Evolutionary conservation across 2,797 vertebrate genomes (phyloP), one percentile per base, ranked within the genome.

Genomic region (Stomatorhinus walkeri): DNA sequence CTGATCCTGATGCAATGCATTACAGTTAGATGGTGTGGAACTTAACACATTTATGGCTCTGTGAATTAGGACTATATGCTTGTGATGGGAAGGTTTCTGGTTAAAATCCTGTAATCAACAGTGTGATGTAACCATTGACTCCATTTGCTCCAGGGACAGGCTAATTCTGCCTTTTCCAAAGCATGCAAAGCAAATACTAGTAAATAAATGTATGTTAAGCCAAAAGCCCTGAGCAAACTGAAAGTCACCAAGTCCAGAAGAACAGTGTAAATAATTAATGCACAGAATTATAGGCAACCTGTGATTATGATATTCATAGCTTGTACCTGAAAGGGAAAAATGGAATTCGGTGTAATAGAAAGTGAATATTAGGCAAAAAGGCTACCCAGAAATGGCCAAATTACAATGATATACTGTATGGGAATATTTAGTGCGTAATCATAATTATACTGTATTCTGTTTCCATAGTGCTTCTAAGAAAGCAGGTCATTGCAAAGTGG

Each of bases 401-500:
- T 46, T 40, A 81, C 12, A 81, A 81, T 81, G 32, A 46, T 36
- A 43, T 43, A n/a, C n/a, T n/a, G n/a, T n/a, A 40, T 81, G 76
- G 14, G 76, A 28, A 68, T 32, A 68, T 28, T 68, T 68, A 68
- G 64, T 72, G 12, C 32, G 14, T 72, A 36, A 72, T 72, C 14
- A 72, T 48, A 83, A 43, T 83, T 43, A 48, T 83, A 46, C 90
- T 92, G 91, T 91, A 91, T 93, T 92, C 91, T 93, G 92, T 92
- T 93, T 94, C 94, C 94, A 10, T 83, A 83, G 79, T 83, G 9
- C 79, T 48, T 48, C 93, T 92, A 94, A 93, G 92, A 92, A 94
- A 94, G 94, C 94, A 95, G 94, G 94, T 95, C 94, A 94, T 87
- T 19, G 92, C 91, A 92, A 93, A 90, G 56, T 87, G 52, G 89